Percentiles rank a stretch among this genome's conserved stretches.
Evolutionary conservation across 23 tunicate genomes (phyloP).

Genomic region (Phallusia fumigata): DNA sequence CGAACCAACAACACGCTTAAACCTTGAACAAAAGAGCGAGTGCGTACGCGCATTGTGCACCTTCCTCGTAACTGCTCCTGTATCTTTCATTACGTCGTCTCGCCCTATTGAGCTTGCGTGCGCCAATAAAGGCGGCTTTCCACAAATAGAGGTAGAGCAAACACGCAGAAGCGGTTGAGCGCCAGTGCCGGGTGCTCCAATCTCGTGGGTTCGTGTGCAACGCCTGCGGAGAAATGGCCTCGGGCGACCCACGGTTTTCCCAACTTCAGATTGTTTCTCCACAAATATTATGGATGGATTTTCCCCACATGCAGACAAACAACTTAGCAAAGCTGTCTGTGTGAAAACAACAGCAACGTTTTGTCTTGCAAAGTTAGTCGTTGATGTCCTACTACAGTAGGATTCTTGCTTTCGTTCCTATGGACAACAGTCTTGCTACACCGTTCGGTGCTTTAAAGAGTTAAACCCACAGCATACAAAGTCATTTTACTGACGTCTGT

Average conservation of each 20-base stretch:
- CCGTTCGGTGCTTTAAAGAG: too few species aligned
- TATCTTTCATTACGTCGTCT: neutral
- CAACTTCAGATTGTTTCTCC: neutral
- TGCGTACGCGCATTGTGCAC: neutral
- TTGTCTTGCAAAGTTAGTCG: too few species aligned
- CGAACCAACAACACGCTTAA: neutral
- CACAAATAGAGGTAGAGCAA: conserved; percentile 2
- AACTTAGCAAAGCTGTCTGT: neutral
- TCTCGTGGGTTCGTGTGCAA: neutral
- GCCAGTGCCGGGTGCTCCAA: neutral
- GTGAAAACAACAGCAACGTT: neutral
- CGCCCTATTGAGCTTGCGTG: conserved; percentile 2
- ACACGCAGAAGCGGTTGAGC: neutral
- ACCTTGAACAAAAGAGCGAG: neutral
- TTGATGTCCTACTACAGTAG: too few species aligned
- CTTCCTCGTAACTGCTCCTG: neutral
- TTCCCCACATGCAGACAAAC: conserved; percentile 9
- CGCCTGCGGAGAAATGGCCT: neutral
- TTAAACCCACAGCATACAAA: too few species aligned
- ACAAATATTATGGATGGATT: neutral
- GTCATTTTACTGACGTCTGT: neutral
- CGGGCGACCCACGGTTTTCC: neutral
- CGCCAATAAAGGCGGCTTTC: neutral
- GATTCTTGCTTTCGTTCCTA: too few species aligned
- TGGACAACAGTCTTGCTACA: neutral